Conservation (phyloP, 1,140 invertebrate species). For the Drosophila leontia region DNA sequence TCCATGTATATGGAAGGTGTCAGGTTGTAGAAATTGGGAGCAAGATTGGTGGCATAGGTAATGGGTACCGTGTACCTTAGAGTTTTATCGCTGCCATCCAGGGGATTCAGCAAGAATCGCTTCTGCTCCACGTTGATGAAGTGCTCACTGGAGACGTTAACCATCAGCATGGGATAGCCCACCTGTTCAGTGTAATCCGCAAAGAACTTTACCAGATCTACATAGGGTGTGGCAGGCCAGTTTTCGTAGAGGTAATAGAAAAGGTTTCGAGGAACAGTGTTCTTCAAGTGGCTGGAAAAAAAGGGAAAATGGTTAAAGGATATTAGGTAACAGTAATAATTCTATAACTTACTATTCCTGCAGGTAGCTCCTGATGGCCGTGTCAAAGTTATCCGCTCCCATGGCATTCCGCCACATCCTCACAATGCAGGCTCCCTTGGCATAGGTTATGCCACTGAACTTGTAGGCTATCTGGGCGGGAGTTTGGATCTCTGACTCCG, state of each 20-base stretch:
- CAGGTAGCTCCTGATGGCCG: slow-evolving; percentile 88
- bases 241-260: slow-evolving; percentile 49
- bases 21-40: slow-evolving; percentile 86
- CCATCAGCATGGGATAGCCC: slow-evolving; percentile 93
- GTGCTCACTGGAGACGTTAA: slow-evolving; percentile 70
- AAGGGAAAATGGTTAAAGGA: not conserved
- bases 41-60: slow-evolving; percentile 86
- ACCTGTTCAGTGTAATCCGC: slow-evolving; percentile 95
- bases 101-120: slow-evolving; percentile 86
- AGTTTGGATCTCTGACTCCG: slow-evolving; percentile 76
- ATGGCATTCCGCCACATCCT: slow-evolving; percentile 91
- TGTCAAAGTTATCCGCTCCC: slow-evolving; percentile 87
- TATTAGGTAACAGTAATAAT: not conserved
- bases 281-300: slow-evolving; percentile 41
- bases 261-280: slow-evolving; percentile 47
- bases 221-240: slow-evolving; percentile 34
- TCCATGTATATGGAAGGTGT: slow-evolving; percentile 85
- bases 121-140: slow-evolving; percentile 74
- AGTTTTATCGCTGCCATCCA: slow-evolving; percentile 55
- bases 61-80: slow-evolving; percentile 88
- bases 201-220: slow-evolving; percentile 60
- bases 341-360: slow-evolving; percentile 82
- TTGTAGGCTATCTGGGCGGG: slow-evolving; percentile 86
- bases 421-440: slow-evolving; percentile 90
- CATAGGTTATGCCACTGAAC: slow-evolving; percentile 87